Evolutionary conservation across 1,140 invertebrate species (phyloP).

Genomic region (Metopolophium dirhodum): DNA sequence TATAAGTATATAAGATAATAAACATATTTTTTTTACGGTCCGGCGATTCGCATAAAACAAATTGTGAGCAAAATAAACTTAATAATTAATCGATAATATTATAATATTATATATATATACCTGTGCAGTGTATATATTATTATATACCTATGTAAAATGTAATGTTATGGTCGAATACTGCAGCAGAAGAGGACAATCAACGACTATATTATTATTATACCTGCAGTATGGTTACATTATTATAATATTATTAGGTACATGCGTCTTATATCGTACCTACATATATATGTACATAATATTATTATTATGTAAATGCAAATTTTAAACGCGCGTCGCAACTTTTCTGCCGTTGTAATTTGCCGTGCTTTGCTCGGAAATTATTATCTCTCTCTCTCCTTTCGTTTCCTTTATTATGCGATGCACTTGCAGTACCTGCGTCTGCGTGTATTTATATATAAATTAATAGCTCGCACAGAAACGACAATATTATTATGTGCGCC

Average conservation of each 20-base stretch:
- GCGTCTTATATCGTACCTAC: neutral
- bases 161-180: neutral
- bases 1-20: neutral
- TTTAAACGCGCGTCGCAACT: neutral
- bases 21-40: slow-evolving; percentile 11
- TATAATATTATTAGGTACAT: neutral
- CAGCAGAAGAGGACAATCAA: neutral
- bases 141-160: too few relatives aligned
- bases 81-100: slow-evolving; percentile 39
- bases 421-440: neutral
- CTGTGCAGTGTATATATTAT: neutral
- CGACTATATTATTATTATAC: neutral
- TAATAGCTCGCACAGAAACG: neutral
- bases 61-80: slow-evolving; percentile 19
- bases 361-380: neutral
- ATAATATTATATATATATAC: too few relatives aligned
- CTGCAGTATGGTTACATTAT: neutral
- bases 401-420: neutral
- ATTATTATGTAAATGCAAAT: slow-evolving; percentile 25
- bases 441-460: neutral
- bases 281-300: too few relatives aligned
- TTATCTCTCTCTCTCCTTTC: neutral
- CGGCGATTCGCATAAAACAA: slow-evolving; percentile 12
- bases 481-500: neutral
- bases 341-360: neutral